phyloP scores from a whole-genome alignment of 2,797 vertebrate genomes.

The Hybognathus amarus region DNA sequence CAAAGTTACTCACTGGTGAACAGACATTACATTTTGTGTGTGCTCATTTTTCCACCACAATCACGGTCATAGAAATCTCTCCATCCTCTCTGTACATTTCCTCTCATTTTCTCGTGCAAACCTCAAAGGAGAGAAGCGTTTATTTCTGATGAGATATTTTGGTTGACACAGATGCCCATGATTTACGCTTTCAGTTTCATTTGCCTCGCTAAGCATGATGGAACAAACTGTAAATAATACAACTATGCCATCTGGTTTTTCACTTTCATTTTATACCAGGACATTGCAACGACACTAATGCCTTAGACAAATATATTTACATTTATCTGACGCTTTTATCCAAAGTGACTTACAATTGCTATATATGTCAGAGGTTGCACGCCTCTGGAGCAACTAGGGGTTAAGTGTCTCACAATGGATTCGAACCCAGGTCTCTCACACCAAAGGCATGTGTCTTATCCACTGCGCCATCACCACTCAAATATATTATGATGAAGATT shows the following conservation, averaged over 20 bases:
- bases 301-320: background rate
- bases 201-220: background rate
- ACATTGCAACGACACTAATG: background rate
- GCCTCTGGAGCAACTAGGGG: too few species aligned
- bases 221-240: conserved; percentile 24
- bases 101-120: conserved; percentile 43
- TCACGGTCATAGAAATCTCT: conserved; percentile 53
- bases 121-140: conserved; percentile 37
- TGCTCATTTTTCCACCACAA: conserved; percentile 57
- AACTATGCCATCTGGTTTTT: background rate
- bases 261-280: conserved; percentile 14
- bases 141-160: conserved; percentile 48
- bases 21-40: conserved; percentile 54
- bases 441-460: too few species aligned
- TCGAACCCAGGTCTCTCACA: too few species aligned
- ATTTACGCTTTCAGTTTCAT: conserved; percentile 9
- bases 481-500: background rate
- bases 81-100: conserved; percentile 49
- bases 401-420: too few species aligned
- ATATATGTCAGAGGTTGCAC: too few species aligned
- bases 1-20: conserved; percentile 1
- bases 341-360: too few species aligned
- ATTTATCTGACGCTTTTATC: too few species aligned
- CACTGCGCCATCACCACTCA: too few species aligned
- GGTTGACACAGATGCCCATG: conserved; percentile 45